Evolutionary conservation across 64 coral and sea anemone species (phyloP), one percentile per base, ranked within the genome.

Genomic region (Catalaphyllia jardinei): DNA sequence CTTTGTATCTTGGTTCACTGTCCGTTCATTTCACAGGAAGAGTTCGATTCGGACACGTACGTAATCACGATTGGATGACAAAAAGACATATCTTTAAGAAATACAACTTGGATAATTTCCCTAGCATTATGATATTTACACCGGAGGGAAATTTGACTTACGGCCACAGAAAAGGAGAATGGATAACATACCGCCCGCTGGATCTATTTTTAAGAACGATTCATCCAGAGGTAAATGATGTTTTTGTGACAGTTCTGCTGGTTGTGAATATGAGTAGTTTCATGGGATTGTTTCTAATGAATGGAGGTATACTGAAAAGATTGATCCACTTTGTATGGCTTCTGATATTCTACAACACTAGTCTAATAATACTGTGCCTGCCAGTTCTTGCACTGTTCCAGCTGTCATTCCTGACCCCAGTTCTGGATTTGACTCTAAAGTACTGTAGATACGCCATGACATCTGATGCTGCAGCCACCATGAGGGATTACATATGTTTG

Each of bases 191-290:
- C 75, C 60, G 33, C 29, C 77, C 82, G 2, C 63, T 99, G 60
- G 88, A 99, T 35, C 59, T 99, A 29, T 99, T 91, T 54, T 71
- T 99, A 42, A 95, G 79, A 86, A 99, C 94, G 20, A 80, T 99
- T 17, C 91, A 99, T 79, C 97, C 97, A n/a, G 97, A 99, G 86
- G 91, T 91, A 4, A 99, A 99, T 85, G 97, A 99, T 74, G 55
- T 99, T 52, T 99, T 99, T 67, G 60, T 95, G 60, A 78, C 84
- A 80, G 88, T 89, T 19, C 64, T 99, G 72, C 62, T 82, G 30
- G 33, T 95, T 60, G 79, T 95, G 25, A 99, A 99, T 60, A 55
- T 95, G 52, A 87, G 88, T 60, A 95, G 97, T 30, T 28, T 90
- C 50, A 72, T 99, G 62, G 91, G 93, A 82, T 29, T 93, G 14